Conservation (phyloP, 2,797 vertebrate genomes). For the Coregonus ussuriensis region DNA sequence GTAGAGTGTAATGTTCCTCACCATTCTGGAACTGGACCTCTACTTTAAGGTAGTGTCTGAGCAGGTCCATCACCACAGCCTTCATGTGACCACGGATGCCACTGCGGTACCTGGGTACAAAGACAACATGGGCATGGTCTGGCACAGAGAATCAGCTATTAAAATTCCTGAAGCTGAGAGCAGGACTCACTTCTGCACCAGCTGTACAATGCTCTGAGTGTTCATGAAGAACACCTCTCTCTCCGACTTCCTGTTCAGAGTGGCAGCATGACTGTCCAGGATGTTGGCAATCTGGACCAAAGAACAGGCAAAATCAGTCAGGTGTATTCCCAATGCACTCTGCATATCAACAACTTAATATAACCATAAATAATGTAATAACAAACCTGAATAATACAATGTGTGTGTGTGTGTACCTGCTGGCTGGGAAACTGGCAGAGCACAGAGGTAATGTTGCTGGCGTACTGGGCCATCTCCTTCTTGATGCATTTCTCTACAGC, state of each 20-base stretch:
- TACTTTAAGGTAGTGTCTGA: constrained; percentile 94
- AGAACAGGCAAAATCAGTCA: neutral
- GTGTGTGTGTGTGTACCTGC: constrained; percentile 77
- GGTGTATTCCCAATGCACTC: neutral
- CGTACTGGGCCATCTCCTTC: constrained; percentile 99
- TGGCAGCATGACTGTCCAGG: constrained; percentile 94
- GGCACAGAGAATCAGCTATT: neutral
- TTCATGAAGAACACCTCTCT: constrained; percentile 99
- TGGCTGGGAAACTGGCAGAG: constrained; percentile 99
- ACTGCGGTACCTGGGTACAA: constrained; percentile 85
- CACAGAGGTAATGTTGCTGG: constrained; percentile 98
- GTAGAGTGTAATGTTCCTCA: constrained; percentile 60
- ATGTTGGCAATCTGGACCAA: constrained; percentile 93
- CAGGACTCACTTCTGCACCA: constrained; percentile 89
- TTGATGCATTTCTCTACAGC: constrained; percentile 97
- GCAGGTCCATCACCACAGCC: constrained; percentile 96
- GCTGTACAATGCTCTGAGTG: constrained; percentile 96
- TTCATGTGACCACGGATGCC: constrained; percentile 98
- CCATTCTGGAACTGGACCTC: constrained; percentile 98
- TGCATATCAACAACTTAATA: too few species aligned
- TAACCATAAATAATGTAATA: too few species aligned
- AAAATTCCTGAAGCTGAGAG: neutral
- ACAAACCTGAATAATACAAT: neutral
- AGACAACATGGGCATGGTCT: constrained; percentile 2
- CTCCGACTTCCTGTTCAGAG: constrained; percentile 95